Evolutionary conservation across 2,113 vertebrate genomes (phyloP).

Genomic region (Gambusia affinis): DNA sequence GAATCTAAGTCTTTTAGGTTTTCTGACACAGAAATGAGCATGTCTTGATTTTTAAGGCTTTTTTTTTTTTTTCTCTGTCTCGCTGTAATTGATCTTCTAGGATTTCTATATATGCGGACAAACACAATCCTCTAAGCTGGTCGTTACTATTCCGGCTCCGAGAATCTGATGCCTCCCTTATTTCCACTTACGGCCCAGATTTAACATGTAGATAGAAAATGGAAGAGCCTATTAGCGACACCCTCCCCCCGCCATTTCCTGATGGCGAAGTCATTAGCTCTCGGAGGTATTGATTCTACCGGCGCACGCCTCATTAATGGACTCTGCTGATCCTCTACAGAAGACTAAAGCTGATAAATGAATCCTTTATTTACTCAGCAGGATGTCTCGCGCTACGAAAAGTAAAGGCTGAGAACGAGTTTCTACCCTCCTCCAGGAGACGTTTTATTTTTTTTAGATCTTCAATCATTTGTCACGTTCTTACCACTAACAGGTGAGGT

Average conservation of each 20-base stretch:
- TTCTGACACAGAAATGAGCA: not conserved
- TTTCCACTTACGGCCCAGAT: constrained; percentile 19
- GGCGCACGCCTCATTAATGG: constrained; percentile 65
- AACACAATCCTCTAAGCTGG: not conserved
- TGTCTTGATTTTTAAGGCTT: not conserved
- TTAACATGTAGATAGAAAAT: constrained; percentile 50
- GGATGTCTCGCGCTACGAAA: constrained; percentile 25
- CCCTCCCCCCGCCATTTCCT: constrained; percentile 49
- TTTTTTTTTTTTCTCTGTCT: not conserved
- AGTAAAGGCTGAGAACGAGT: not conserved
- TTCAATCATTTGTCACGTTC: not conserved
- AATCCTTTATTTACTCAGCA: constrained; percentile 37
- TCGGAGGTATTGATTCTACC: constrained; percentile 59
- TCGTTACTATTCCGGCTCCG: constrained; percentile 34
- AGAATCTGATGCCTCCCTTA: constrained; percentile 22
- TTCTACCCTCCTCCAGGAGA: not conserved
- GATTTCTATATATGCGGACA: constrained; percentile 14
- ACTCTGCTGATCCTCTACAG: constrained; percentile 34
- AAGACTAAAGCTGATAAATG: constrained; percentile 54
- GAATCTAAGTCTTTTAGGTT: constrained; percentile 1
- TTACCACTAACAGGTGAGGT: not conserved
- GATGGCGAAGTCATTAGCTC: constrained; percentile 57
- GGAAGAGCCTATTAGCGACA: constrained; percentile 49
- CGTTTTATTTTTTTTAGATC: not conserved
- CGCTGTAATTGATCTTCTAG: constrained; percentile 13